Evolutionary conservation across 2,888 invertebrate genomes (phyloP).

Genomic region (Epinotia demarniana): DNA sequence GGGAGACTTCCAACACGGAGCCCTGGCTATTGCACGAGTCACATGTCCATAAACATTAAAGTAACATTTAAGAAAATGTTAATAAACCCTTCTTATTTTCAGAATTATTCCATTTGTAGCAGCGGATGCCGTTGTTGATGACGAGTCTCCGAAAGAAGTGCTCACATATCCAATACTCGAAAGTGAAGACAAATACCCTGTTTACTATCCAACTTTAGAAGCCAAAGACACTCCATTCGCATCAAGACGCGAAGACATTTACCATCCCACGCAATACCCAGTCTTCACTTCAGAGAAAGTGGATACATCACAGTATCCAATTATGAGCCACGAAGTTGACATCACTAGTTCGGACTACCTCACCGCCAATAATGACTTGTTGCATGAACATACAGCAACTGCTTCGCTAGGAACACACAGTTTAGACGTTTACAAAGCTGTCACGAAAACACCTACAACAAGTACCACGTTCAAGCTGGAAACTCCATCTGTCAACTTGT

Average conservation of each 20-base stretch:
- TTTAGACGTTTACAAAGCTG: slow-evolving; percentile 55
- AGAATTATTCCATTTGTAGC: slow-evolving; percentile 95
- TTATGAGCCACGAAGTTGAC: slow-evolving; percentile 57
- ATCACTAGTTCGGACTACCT: slow-evolving; percentile 57
- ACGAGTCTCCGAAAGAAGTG: slow-evolving; percentile 68
- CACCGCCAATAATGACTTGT: slow-evolving; percentile 54
- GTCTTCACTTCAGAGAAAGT: slow-evolving; percentile 70
- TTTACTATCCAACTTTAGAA: slow-evolving; percentile 67
- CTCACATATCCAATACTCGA: slow-evolving; percentile 67
- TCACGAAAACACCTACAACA: slow-evolving; percentile 61
- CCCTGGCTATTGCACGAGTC: too few species aligned
- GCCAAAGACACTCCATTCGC: slow-evolving; percentile 61
- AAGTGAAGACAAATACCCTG: slow-evolving; percentile 75
- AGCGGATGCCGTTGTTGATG: slow-evolving; percentile 91
- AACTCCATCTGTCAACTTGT: slow-evolving; percentile 77
- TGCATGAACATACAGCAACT: slow-evolving; percentile 63
- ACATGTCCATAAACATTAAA: too few species aligned
- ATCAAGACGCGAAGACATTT: slow-evolving; percentile 65
- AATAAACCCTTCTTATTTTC: slow-evolving; percentile 54
- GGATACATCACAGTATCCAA: slow-evolving; percentile 57
- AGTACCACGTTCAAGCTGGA: slow-evolving; percentile 64
- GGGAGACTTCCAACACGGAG: too few species aligned
- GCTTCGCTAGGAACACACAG: slow-evolving; percentile 58
- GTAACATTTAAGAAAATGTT: not conserved
- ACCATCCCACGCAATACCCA: slow-evolving; percentile 72